Percentiles rank a stretch among this genome's conserved stretches.
phyloP scores from a whole-genome alignment of 2,113 vertebrate genomes.

The Heterocephalus glaber region DNA sequence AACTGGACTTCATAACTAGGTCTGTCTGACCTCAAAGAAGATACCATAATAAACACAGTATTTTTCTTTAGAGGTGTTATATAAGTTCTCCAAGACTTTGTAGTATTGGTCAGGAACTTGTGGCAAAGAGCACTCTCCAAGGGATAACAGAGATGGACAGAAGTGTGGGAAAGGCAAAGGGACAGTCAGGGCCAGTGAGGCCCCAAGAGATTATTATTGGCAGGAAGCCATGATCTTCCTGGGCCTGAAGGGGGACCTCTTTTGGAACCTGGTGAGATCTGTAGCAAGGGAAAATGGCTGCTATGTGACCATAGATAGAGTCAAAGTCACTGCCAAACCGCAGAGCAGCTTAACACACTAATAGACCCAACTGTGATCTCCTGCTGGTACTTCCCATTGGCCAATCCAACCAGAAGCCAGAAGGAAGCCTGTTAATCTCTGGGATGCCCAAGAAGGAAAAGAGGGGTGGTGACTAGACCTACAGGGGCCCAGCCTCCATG shows the following conservation, averaged over 20 bases:
- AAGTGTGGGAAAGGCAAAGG: not conserved
- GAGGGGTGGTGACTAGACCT: not conserved
- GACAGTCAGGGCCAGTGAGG: not conserved
- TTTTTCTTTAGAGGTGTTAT: not conserved
- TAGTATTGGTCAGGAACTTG: not conserved
- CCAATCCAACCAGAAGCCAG: not conserved
- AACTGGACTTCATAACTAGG: slow-evolving; percentile 2
- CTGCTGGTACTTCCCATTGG: not conserved
- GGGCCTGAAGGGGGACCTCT: not conserved
- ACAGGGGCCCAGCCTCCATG: not conserved
- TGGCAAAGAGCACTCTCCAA: not conserved
- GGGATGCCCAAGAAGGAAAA: not conserved
- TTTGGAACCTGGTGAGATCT: not conserved
- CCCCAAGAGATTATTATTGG: not conserved
- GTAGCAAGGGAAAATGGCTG: not conserved
- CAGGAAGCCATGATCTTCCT: not conserved
- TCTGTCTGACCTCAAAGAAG: not conserved
- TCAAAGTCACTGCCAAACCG: not conserved
- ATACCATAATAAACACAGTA: not conserved
- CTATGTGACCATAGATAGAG: not conserved
- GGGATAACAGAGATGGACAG: not conserved
- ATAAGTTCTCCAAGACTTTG: not conserved
- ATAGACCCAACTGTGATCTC: not conserved
- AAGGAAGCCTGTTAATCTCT: not conserved
- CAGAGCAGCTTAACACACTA: not conserved